Conservation (phyloP, 92 coral and sea anemone species). For the Montipora capitata region DNA sequence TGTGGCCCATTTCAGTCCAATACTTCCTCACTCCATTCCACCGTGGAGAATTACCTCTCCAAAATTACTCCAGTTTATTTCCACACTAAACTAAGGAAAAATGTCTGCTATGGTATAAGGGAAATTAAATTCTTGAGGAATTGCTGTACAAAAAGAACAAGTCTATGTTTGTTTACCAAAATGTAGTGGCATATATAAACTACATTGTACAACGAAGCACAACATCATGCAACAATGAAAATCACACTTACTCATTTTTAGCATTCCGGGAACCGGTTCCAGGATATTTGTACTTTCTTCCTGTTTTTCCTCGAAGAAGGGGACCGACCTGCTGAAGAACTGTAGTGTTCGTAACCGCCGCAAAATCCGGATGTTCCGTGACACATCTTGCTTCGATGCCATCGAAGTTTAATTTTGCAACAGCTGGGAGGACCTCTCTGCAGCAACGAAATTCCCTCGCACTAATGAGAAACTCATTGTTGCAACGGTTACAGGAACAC, state of each 20-base stretch:
- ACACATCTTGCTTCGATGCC: conserved; percentile 8
- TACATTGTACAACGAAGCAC: conserved; percentile 22
- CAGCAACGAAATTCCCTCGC: conserved; percentile 61
- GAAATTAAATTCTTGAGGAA: too few species aligned
- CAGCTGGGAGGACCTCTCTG: conserved; percentile 31
- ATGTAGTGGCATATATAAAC: neutral
- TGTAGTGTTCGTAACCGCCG: conserved; percentile 42
- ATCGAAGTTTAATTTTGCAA: neutral
- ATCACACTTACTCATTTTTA: conserved; percentile 47
- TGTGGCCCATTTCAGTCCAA: too few species aligned
- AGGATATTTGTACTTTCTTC: conserved; percentile 43
- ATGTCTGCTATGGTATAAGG: too few species aligned
- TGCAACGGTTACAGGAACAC: conserved; percentile 44
- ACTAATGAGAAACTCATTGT: conserved; percentile 13
- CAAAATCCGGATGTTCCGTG: conserved; percentile 45
- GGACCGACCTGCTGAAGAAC: conserved; percentile 53
- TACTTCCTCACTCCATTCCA: too few species aligned
- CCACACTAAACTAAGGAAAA: too few species aligned
- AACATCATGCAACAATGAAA: conserved; percentile 8
- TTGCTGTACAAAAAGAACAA: neutral
- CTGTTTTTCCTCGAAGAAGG: conserved; percentile 34
- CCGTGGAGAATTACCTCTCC: too few species aligned
- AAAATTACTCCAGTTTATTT: too few species aligned
- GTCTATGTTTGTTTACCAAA: conserved; percentile 5
- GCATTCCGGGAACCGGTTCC: conserved; percentile 46